These are phyloP conservation scores for Thamnaconus septentrionalis DNA, from an alignment of 2,113 vertebrate genomes.

Conservation along the genomic window DNA sequence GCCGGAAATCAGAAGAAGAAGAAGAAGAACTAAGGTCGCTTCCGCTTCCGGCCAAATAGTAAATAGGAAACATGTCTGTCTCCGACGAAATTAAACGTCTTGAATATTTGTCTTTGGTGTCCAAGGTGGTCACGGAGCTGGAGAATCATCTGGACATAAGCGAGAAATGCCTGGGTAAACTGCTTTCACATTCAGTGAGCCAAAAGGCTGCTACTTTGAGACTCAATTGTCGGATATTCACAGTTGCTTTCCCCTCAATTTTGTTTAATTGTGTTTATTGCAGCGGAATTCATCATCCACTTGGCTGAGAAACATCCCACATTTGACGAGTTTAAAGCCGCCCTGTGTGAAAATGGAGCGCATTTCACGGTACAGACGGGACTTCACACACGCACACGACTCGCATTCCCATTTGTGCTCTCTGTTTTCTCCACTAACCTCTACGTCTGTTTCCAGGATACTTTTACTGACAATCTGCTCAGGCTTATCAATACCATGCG, in stretches of 20 bases:
- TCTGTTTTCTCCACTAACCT: not conserved
- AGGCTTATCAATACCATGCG: constrained; percentile 91
- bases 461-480: constrained; percentile 84
- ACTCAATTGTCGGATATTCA: not conserved
- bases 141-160: constrained; percentile 49
- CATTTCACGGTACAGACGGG: constrained; percentile 83
- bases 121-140: constrained; percentile 54
- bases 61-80: constrained; percentile 1
- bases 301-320: constrained; percentile 85
- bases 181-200: not conserved
- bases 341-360: constrained; percentile 85
- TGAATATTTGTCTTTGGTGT: constrained; percentile 47
- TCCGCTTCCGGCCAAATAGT: not conserved
- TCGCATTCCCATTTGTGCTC: too few species aligned
- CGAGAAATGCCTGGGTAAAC: constrained; percentile 49
- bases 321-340: constrained; percentile 83
- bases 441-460: constrained; percentile 75
- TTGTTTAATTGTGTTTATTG: not conserved
- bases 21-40: constrained; percentile 4
- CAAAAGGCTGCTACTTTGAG: not conserved
- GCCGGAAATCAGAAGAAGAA: too few species aligned
- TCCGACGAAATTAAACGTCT: constrained; percentile 29
- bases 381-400: not conserved
- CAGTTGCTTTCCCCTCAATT: not conserved
- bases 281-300: constrained; percentile 90